Evolutionary conservation across 2,888 invertebrate genomes (phyloP).

Genomic region (Hedya salicella): DNA sequence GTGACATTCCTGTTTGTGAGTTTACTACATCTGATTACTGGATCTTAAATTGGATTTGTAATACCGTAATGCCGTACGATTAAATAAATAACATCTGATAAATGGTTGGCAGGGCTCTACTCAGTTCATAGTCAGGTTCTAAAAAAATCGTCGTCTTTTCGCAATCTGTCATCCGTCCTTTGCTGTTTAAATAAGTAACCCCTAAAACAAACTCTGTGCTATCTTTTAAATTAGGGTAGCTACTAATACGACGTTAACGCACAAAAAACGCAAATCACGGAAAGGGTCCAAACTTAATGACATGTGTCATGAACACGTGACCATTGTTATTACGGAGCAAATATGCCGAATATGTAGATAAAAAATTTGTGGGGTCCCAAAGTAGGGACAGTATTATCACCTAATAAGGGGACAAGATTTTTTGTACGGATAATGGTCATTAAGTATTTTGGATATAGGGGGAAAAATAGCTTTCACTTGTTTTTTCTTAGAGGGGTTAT

Average conservation of each 20-base stretch:
- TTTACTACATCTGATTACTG: too few species aligned
- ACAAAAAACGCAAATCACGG: conserved; percentile 37
- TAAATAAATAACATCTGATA: too few species aligned
- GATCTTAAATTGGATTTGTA: too few species aligned
- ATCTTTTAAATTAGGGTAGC: conserved; percentile 1
- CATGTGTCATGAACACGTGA: conserved; percentile 27
- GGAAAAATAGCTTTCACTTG: too few species aligned
- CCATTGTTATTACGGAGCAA: conserved; percentile 8
- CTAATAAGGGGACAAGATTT: neutral
- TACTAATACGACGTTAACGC: conserved; percentile 5
- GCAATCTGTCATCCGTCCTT: too few species aligned
- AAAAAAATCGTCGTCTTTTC: too few species aligned
- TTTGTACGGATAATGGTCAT: neutral
- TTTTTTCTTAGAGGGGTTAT: too few species aligned
- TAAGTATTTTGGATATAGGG: too few species aligned
- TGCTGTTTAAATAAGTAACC: neutral
- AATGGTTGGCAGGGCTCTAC: too few species aligned
- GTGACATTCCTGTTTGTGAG: too few species aligned
- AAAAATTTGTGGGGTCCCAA: conserved; percentile 1
- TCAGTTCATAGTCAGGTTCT: too few species aligned
- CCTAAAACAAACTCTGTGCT: neutral
- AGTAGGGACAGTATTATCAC: conserved; percentile 1
- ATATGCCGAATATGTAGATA: neutral
- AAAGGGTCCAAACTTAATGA: conserved; percentile 20
- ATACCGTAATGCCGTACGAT: too few species aligned